Evolutionary conservation across 1,140 invertebrate species (phyloP), one percentile per base, ranked within the genome.

Genomic region (Melitaea cinxia): DNA sequence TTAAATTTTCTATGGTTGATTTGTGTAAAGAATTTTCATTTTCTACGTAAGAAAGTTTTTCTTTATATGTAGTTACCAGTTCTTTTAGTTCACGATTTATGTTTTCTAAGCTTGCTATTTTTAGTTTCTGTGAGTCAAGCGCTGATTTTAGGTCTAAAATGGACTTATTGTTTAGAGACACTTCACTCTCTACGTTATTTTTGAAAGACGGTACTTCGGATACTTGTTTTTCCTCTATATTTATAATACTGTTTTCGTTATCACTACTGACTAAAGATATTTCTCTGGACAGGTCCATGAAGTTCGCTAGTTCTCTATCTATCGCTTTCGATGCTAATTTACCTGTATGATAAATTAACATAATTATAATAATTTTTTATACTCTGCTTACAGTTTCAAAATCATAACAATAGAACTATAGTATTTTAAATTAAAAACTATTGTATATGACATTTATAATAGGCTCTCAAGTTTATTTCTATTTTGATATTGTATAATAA

Each of bases 191-290:
- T 30, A 84, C 49, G 37, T 82, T 68, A 12, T 39, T 37, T 62
- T 50, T 68, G 24, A n/a, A 50, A 63, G 6, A 26, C 17, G 10
- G 17, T 6, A 45, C 17, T 45, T 45, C 4, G 19, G 12, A 45
- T 47, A 7, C 35, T 23, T 33, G 73, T 71, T 45, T 64, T 53
- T 64, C 61, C 60, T 21, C 33, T 45, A 68, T 50, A 24, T 63
- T 74, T 37, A 62, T 42, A 39, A 73, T 68, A 65, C 75, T 82
- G 37, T 65, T 77, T 56, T 82, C 80, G 58, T 64, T 79, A 53
- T 77, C 75, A 66, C 74, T 84, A 28, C 76, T 74, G 10, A 83
- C 72, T 65, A 83, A 60, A 24, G 78, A 79, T 58, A 82, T 77
- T 24, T 80, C 77, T 67, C 73, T 73, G 4, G 78, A 75, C 47